Conservation (phyloP, 2,888 invertebrate genomes). For the Protophormia terraenovae region DNA sequence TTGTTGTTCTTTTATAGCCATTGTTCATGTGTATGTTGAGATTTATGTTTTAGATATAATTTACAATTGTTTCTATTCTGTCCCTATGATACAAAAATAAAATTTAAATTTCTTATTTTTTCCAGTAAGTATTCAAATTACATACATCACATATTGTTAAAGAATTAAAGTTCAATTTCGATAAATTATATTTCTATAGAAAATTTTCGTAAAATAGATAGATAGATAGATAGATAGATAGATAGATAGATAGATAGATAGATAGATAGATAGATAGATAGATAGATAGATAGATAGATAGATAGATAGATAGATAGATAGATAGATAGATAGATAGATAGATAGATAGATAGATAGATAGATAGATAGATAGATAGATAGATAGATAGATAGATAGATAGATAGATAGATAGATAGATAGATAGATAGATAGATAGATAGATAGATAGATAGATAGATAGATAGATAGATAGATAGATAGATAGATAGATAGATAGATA, state of each 20-base stretch:
- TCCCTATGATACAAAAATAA: too few species aligned
- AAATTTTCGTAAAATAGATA: too few species aligned
- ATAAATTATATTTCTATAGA: too few species aligned
- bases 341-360: neutral
- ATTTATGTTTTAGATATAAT: neutral
- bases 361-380: neutral
- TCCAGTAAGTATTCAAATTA: too few species aligned
- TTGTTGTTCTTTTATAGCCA: slow-evolving; percentile 8
- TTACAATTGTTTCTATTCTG: neutral
- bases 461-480: neutral
- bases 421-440: neutral
- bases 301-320: neutral
- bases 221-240: too few species aligned
- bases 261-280: neutral
- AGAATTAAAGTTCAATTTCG: too few species aligned
- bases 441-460: slow-evolving; percentile 3
- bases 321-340: neutral
- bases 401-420: neutral
- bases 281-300: neutral
- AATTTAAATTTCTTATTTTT: too few species aligned
- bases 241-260: too few species aligned
- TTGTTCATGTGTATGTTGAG: neutral
- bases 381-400: neutral
- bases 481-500: too few species aligned
- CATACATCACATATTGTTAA: too few species aligned